Conservation (phyloP, 2,888 invertebrate genomes). For the Platypus cylindrus region DNA sequence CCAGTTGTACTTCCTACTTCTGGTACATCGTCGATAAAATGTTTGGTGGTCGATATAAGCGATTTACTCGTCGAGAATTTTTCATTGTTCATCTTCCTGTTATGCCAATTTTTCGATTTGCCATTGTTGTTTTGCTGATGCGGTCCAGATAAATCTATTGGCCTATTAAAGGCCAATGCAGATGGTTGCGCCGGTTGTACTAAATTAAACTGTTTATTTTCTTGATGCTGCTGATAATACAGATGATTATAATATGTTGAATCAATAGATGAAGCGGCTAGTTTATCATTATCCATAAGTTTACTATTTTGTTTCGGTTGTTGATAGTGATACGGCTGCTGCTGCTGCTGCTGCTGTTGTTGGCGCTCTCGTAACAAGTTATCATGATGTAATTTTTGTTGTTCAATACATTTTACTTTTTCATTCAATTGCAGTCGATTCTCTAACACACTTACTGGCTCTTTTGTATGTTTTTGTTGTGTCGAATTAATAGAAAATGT, state of each 20-base stretch:
- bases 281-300: too few relatives aligned
- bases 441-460: conserved; percentile 4
- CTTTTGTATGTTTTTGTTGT: conserved; percentile 16
- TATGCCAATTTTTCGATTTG: conserved; percentile 32
- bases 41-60: too few relatives aligned
- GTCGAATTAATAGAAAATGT: conserved; percentile 8
- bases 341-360: conserved; percentile 13
- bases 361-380: conserved; percentile 14
- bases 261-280: too few relatives aligned
- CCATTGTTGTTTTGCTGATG: too few relatives aligned
- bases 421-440: conserved; percentile 13
- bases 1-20: conserved; percentile 55
- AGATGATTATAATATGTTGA: conserved; percentile 11
- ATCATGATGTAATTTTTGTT: too few relatives aligned
- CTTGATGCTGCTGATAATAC: conserved; percentile 9
- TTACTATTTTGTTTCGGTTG: too few relatives aligned
- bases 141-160: conserved; percentile 35
- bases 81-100: too few relatives aligned
- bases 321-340: too few relatives aligned
- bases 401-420: conserved; percentile 11
- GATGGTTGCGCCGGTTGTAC: conserved; percentile 1
- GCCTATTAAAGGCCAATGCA: too few relatives aligned
- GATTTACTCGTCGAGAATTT: too few relatives aligned
- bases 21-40: conserved; percentile 40
- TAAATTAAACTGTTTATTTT: conserved; percentile 1